Conservation (phyloP, 2,888 invertebrate species). For the Drosophila flavopinicola region DNA sequence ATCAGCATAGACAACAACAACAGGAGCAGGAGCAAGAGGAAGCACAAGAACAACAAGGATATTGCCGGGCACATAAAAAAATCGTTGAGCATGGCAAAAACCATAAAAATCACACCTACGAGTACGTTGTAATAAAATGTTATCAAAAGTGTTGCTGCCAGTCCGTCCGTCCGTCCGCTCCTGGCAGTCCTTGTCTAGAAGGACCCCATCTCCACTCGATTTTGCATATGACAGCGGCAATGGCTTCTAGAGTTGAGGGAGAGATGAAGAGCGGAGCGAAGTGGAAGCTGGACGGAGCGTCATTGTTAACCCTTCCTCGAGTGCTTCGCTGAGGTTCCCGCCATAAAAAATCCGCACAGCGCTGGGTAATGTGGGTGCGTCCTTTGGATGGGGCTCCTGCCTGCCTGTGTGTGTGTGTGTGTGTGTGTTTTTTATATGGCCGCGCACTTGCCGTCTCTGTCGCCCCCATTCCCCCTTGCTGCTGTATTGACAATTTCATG, state of each 20-base stretch:
- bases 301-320: slow-evolving; percentile 74
- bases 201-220: slow-evolving; percentile 18
- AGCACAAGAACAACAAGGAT: slow-evolving; percentile 36
- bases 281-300: slow-evolving; percentile 58
- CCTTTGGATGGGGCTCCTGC: slow-evolving; percentile 38
- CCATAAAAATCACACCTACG: slow-evolving; percentile 82
- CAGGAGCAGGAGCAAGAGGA: slow-evolving; percentile 19
- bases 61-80: slow-evolving; percentile 57
- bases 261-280: background rate
- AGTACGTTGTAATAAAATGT: slow-evolving; percentile 80
- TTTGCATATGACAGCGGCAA: slow-evolving; percentile 76
- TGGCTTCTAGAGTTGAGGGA: slow-evolving; percentile 3
- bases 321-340: slow-evolving; percentile 54
- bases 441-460: slow-evolving; percentile 10
- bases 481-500: slow-evolving; percentile 76
- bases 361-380: slow-evolving; percentile 64
- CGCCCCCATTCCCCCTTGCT: slow-evolving; percentile 2
- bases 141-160: slow-evolving; percentile 79
- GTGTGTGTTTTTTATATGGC: slow-evolving; percentile 41
- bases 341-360: slow-evolving; percentile 68
- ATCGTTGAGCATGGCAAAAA: slow-evolving; percentile 79
- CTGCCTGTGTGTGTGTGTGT: slow-evolving; percentile 31
- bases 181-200: slow-evolving; percentile 31
- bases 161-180: slow-evolving; percentile 55
- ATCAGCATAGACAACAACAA: slow-evolving; percentile 71